These are phyloP conservation scores for Nomada ruficornis DNA, from an alignment of 2,888 invertebrate genomes.

Conservation along the genomic window DNA sequence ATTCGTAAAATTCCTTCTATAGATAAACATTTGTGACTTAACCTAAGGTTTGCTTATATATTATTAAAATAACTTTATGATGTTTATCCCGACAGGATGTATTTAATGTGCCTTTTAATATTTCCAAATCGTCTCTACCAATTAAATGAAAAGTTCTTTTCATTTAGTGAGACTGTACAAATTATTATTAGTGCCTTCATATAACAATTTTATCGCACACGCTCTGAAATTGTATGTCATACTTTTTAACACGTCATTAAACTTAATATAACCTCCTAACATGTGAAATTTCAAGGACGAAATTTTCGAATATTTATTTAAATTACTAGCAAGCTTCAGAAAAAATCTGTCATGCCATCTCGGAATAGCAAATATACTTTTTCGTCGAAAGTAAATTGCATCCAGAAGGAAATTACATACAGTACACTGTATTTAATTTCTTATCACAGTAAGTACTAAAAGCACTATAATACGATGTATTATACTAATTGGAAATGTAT, in stretches of 20 bases:
- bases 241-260: slow-evolving; percentile 6
- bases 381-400: not conserved
- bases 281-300: slow-evolving; percentile 34
- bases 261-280: slow-evolving; percentile 37
- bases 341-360: slow-evolving; percentile 41
- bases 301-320: not conserved
- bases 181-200: not conserved
- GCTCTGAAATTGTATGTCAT: slow-evolving; percentile 19
- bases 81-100: too few relatives aligned
- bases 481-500: not conserved
- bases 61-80: too few relatives aligned
- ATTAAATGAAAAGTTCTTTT: too few relatives aligned
- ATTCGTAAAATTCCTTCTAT: too few relatives aligned
- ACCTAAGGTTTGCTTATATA: too few relatives aligned
- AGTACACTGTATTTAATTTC: slow-evolving; percentile 3
- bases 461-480: not conserved
- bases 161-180: not conserved
- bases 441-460: slow-evolving; percentile 10
- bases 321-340: not conserved
- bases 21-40: too few relatives aligned
- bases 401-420: not conserved
- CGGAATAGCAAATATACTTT: slow-evolving; percentile 5
- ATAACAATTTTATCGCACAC: not conserved
- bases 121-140: too few relatives aligned
- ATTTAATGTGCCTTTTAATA: too few relatives aligned